phyloP scores from a whole-genome alignment of 2,113 vertebrate species.

The Mus pahari region DNA sequence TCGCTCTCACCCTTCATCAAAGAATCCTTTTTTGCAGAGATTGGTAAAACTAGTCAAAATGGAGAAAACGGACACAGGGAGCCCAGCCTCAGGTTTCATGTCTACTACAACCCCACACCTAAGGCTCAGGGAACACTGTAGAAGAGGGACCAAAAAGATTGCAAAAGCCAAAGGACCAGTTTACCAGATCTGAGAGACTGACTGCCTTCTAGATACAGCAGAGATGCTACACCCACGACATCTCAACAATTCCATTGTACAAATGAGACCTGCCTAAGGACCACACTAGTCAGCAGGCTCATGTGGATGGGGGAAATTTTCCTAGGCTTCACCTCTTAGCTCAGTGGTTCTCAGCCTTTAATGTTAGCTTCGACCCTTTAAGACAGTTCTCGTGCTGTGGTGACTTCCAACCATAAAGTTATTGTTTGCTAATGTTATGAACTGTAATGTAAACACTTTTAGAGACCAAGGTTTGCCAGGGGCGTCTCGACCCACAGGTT shows the following conservation, averaged over 20 bases:
- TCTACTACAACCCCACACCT: neutral
- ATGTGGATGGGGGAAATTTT: neutral
- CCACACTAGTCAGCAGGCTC: neutral
- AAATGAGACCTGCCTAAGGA: neutral
- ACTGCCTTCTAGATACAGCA: neutral
- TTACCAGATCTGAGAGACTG: neutral
- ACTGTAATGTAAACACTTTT: neutral
- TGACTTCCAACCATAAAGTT: neutral
- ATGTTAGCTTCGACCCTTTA: neutral
- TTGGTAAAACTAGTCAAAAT: neutral
- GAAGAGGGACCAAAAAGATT: neutral
- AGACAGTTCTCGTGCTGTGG: neutral
- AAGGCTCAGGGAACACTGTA: neutral
- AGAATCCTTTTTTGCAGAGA: neutral
- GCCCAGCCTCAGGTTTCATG: neutral
- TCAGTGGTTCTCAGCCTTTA: neutral
- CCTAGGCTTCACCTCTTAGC: neutral
- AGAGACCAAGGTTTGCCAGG: neutral
- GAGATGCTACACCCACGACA: neutral
- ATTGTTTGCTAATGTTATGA: neutral
- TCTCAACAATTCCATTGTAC: neutral
- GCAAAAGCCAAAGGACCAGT: neutral
- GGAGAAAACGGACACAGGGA: neutral
- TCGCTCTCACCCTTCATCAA: neutral
- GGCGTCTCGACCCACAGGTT: neutral